Percentiles rank a stretch among this genome's conserved stretches.
phyloP scores from a whole-genome alignment of 37 sponge, comb jelly and placozoan genomes.

The Amphimedon queenslandica region DNA sequence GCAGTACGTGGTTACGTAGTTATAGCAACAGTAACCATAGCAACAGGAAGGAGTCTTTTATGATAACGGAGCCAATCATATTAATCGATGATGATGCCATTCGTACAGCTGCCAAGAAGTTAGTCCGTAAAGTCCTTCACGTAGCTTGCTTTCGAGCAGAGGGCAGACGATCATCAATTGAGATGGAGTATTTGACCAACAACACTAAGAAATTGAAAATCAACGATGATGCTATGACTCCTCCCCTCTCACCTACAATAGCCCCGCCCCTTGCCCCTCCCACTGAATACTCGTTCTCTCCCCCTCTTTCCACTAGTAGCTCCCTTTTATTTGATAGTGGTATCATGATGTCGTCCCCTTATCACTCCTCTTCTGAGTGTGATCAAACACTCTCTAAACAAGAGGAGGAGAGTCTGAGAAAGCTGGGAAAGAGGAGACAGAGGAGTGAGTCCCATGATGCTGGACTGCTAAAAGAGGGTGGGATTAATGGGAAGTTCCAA shows the following conservation, averaged over 20 bases:
- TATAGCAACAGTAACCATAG: too few relatives aligned
- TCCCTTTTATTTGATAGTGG: background rate
- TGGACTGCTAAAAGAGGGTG: conserved; percentile 4
- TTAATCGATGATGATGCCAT: background rate
- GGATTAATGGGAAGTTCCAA: background rate
- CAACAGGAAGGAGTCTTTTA: too few relatives aligned
- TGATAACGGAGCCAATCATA: too few relatives aligned
- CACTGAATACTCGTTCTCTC: background rate
- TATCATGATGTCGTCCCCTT: background rate
- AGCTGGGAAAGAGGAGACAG: conserved; percentile 25
- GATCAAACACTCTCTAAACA: background rate
- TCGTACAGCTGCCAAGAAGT: conserved; percentile 24
- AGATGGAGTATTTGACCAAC: conserved; percentile 32
- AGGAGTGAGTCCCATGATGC: conserved; percentile 48
- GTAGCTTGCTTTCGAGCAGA: conserved; percentile 19
- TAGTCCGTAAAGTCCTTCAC: conserved; percentile 36
- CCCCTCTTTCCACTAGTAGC: background rate
- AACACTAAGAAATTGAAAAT: conserved; percentile 57
- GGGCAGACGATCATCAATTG: conserved; percentile 4
- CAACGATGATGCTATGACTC: background rate
- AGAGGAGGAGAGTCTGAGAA: background rate
- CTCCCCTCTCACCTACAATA: conserved; percentile 5
- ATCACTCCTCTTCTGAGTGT: background rate
- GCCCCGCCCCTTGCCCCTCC: background rate
- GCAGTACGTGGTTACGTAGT: background rate